These are phyloP conservation scores for Martes martes DNA, from an alignment of 2,113 vertebrate genomes.

Conservation along the genomic window DNA sequence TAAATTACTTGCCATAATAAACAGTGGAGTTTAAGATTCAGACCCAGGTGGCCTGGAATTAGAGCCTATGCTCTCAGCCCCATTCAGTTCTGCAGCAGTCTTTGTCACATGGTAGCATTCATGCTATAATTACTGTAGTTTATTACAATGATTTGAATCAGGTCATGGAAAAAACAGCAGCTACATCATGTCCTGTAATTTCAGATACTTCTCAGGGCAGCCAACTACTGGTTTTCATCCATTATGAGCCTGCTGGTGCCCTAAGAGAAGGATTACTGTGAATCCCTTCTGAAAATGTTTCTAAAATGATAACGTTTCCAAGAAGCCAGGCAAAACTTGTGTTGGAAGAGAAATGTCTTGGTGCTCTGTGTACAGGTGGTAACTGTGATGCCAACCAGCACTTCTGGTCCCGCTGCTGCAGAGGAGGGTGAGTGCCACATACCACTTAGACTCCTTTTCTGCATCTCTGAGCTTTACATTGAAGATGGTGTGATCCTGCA, in stretches of 20 bases:
- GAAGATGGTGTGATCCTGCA: not conserved
- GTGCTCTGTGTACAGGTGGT: not conserved
- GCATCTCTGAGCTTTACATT: not conserved
- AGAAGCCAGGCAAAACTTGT: slow-evolving; percentile 5
- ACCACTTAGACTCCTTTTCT: not conserved
- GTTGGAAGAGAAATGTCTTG: not conserved
- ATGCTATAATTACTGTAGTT: not conserved
- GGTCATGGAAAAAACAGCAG: not conserved
- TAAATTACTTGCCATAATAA: not conserved
- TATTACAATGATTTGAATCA: not conserved
- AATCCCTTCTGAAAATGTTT: not conserved
- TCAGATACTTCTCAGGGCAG: not conserved
- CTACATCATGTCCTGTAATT: not conserved
- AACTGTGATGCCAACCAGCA: not conserved
- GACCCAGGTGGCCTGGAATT: not conserved
- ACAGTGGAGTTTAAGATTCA: not conserved
- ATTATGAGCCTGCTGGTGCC: not conserved
- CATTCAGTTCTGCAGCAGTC: not conserved
- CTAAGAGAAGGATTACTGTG: not conserved
- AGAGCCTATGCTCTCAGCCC: not conserved
- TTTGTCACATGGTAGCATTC: not conserved
- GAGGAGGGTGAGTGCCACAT: not conserved
- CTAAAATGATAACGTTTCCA: not conserved
- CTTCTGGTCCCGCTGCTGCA: not conserved
- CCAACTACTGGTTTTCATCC: not conserved